These are phyloP conservation scores for Etheostoma spectabile DNA, from an alignment of 2,113 vertebrate species.

Conservation along the genomic window DNA sequence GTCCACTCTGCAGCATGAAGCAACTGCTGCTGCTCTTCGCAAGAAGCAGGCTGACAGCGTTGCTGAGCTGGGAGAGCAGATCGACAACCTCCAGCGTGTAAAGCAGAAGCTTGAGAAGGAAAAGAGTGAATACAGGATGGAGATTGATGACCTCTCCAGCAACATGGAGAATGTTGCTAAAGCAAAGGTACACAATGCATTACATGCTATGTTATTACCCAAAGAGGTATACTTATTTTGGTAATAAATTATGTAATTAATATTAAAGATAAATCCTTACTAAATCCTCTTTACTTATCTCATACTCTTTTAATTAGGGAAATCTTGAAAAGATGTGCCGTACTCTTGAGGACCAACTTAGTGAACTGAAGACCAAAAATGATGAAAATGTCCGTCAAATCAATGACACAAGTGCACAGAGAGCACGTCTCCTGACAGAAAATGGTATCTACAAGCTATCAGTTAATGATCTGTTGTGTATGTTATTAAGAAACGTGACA, in stretches of 20 bases:
- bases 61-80: constrained; percentile 76
- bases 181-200: constrained; percentile 62
- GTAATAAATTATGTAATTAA: too few relatives aligned
- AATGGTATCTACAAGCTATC: constrained; percentile 53
- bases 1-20: constrained; percentile 92
- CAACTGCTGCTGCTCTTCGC: constrained; percentile 85
- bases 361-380: too few relatives aligned
- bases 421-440: constrained; percentile 72
- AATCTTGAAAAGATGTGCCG: too few relatives aligned
- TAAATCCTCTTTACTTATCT: too few relatives aligned
- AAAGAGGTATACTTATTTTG: too few relatives aligned
- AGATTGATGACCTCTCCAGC: constrained; percentile 76
- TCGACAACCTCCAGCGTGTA: constrained; percentile 88
- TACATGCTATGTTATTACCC: neutral
- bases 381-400: too few relatives aligned
- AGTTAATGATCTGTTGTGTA: neutral
- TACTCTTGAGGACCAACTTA: too few relatives aligned
- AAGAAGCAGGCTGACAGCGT: constrained; percentile 89
- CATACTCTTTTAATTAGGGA: too few relatives aligned
- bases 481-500: neutral
- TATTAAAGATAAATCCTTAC: too few relatives aligned
- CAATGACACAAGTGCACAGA: too few relatives aligned
- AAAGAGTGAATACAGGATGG: constrained; percentile 74
- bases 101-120: constrained; percentile 80
- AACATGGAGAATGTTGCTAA: constrained; percentile 77